Conservation (phyloP, 2,888 invertebrate genomes). For the Thyatira batis region DNA sequence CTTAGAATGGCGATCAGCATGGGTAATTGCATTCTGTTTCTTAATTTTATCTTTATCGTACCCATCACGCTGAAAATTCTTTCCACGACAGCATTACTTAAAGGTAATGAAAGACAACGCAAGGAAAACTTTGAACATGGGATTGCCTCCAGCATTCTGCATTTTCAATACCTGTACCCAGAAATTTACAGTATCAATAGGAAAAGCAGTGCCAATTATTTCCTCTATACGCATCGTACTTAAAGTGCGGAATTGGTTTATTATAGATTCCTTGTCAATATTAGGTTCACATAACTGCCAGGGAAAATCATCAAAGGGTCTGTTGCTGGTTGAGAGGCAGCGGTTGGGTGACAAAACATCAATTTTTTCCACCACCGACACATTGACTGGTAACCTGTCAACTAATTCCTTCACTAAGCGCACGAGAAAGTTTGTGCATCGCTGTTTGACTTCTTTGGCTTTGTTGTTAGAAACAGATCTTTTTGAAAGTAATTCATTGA, state of each 20-base stretch:
- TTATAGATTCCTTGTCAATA: conserved; percentile 17
- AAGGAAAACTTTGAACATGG: conserved; percentile 18
- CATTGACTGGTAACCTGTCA: conserved; percentile 16
- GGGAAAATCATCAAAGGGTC: conserved; percentile 18
- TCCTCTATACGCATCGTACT: conserved; percentile 19
- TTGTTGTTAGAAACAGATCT: conserved; percentile 18
- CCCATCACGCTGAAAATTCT: conserved; percentile 20
- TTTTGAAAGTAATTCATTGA: conserved; percentile 19
- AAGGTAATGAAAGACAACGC: conserved; percentile 18
- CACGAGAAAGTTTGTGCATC: conserved; percentile 18
- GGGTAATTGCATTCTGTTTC: conserved; percentile 16
- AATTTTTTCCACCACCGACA: conserved; percentile 20
- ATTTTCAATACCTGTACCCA: conserved; percentile 19
- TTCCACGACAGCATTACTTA: conserved; percentile 22
- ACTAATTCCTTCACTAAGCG: conserved; percentile 22
- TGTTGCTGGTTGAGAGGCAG: conserved; percentile 16
- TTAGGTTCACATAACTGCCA: conserved; percentile 20
- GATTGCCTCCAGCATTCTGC: conserved; percentile 19
- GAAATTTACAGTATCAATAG: conserved; percentile 17
- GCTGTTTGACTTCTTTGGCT: conserved; percentile 21
- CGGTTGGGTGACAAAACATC: conserved; percentile 11
- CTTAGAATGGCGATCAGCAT: conserved; percentile 16
- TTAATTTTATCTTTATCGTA: conserved; percentile 19
- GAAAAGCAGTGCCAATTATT: conserved; percentile 17
- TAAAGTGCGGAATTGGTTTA: conserved; percentile 17